These are phyloP conservation scores for Campoletis sonorensis DNA, from an alignment of 1,140 invertebrate species.

Conservation along the genomic window DNA sequence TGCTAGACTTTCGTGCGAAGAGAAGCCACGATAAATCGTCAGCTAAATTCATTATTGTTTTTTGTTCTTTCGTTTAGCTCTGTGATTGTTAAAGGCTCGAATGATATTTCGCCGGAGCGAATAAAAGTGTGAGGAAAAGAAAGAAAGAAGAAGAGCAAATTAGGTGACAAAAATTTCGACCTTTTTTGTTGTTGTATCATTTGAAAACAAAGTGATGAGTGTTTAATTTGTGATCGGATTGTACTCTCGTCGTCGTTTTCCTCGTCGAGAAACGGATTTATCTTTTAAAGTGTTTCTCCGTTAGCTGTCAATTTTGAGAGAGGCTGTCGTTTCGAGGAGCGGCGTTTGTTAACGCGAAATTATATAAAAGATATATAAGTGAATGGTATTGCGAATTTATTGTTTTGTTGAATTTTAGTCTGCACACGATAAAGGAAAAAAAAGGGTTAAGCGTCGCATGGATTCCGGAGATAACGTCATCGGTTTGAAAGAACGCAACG, in stretches of 20 bases:
- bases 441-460: background rate
- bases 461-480: background rate
- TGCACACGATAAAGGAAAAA: background rate
- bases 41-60: too few relatives aligned
- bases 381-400: slow-evolving; percentile 47
- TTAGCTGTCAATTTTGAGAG: background rate
- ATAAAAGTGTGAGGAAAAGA: background rate
- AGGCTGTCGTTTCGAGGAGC: background rate
- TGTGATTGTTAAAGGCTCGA: background rate
- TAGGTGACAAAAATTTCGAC: background rate
- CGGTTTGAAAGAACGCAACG: slow-evolving; percentile 38
- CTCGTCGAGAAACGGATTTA: background rate
- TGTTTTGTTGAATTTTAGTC: background rate
- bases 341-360: background rate
- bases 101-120: background rate
- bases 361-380: slow-evolving; percentile 26
- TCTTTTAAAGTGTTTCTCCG: background rate
- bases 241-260: background rate
- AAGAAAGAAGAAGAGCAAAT: background rate
- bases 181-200: too few relatives aligned
- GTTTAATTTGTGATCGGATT: background rate
- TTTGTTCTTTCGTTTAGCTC: too few relatives aligned
- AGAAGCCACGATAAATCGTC: too few relatives aligned
- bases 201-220: background rate
- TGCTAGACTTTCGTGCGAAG: too few relatives aligned